These are phyloP conservation scores for Micromesistius poutassou DNA, from an alignment of 2,797 vertebrate species.

Conservation along the genomic window DNA sequence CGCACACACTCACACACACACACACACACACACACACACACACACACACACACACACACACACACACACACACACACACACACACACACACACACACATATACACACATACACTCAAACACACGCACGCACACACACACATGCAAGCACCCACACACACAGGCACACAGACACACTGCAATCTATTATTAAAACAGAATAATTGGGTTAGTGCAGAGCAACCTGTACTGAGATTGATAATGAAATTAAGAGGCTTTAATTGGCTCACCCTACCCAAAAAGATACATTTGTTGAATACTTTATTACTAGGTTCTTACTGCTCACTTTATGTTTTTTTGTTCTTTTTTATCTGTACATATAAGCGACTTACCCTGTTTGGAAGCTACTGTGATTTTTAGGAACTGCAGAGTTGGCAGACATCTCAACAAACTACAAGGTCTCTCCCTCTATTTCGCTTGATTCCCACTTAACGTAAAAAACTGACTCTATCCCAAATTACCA, in stretches of 20 bases:
- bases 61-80: neutral
- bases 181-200: neutral
- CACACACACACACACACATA: neutral
- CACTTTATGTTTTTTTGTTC: conserved; percentile 24
- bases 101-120: no score
- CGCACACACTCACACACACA: no score
- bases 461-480: neutral
- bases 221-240: neutral
- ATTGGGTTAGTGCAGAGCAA: neutral
- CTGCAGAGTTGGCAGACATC: neutral
- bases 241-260: conserved; percentile 47
- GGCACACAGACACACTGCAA: no score
- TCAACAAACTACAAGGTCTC: neutral
- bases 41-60: no score
- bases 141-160: no score
- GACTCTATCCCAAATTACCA: neutral
- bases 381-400: conserved; percentile 3
- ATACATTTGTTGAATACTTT: conserved; percentile 24
- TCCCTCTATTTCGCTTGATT: neutral
- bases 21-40: no score
- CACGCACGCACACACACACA: neutral
- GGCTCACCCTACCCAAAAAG: conserved; percentile 29
- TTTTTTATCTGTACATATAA: neutral
- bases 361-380: neutral
- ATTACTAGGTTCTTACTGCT: conserved; percentile 29